A percentile compares a stretch with the other conserved stretches of the same genome.
These are phyloP conservation scores for Etheostoma cragini DNA, from an alignment of 2,113 vertebrate genomes.

Conservation along the genomic window DNA sequence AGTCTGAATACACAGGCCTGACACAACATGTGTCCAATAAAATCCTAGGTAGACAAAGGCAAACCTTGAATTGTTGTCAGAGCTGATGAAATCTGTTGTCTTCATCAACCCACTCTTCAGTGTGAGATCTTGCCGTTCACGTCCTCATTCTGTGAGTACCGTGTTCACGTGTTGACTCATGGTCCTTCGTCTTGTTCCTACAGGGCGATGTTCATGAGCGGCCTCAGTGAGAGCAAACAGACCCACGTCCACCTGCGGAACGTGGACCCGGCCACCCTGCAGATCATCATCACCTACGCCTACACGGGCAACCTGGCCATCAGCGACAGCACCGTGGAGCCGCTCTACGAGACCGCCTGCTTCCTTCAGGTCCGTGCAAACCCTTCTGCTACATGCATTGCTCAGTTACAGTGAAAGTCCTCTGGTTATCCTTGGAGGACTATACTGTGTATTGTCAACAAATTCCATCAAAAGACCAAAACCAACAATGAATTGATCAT, in stretches of 20 bases:
- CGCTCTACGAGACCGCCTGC: constrained; percentile 98
- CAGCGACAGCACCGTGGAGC: constrained; percentile 95
- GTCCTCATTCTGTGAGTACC: not conserved
- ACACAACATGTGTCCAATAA: no score
- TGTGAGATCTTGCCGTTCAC: not conserved
- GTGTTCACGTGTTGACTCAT: not conserved
- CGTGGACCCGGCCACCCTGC: constrained; percentile 93
- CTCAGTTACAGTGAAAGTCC: no score
- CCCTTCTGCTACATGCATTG: not conserved
- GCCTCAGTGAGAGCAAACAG: constrained; percentile 98
- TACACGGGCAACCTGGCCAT: constrained; percentile 97
- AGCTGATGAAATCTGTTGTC: constrained; percentile 6
- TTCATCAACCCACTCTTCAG: not conserved
- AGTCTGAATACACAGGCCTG: not conserved
- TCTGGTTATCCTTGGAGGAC: no score
- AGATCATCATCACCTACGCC: constrained; percentile 95
- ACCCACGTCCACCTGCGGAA: constrained; percentile 95
- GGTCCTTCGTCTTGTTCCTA: not conserved
- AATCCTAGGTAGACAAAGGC: not conserved
- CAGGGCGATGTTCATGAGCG: constrained; percentile 99
- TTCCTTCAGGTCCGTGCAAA: constrained; percentile 91
- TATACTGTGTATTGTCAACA: no score
- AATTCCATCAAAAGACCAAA: no score
- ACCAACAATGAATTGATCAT: no score
- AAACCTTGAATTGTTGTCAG: not conserved